Conservation (phyloP, 1,140 invertebrate species). For the Sitophilus oryzae region DNA sequence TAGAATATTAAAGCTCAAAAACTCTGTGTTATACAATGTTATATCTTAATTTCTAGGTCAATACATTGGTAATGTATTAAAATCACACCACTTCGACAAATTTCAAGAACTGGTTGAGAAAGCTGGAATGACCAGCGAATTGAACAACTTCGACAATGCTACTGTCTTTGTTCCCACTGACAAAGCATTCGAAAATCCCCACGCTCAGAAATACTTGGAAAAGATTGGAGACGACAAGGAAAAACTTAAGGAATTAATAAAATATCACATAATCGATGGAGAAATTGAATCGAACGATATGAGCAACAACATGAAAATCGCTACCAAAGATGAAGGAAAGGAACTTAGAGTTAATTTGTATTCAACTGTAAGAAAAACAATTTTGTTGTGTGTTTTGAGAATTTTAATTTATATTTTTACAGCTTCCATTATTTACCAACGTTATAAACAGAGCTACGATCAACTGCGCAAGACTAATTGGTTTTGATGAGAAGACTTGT, state of each 20-base stretch:
- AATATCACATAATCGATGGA: conserved; percentile 52
- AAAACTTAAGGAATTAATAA: conserved; percentile 50
- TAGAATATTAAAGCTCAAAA: too few relatives aligned
- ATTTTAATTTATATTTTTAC: conserved; percentile 19
- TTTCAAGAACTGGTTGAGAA: conserved; percentile 48
- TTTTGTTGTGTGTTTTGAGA: not conserved
- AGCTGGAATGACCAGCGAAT: conserved; percentile 52
- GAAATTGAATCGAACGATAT: conserved; percentile 49
- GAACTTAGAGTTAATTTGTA: conserved; percentile 54
- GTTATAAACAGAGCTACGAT: conserved; percentile 45
- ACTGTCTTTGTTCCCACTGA: conserved; percentile 61
- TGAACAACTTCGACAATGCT: conserved; percentile 52
- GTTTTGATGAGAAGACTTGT: conserved; percentile 56
- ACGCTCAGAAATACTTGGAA: conserved; percentile 42
- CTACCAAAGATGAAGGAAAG: conserved; percentile 44
- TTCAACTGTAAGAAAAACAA: conserved; percentile 44
- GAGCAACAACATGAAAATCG: conserved; percentile 47
- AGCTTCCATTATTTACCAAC: conserved; percentile 49
- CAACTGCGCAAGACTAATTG: conserved; percentile 56
- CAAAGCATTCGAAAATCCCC: conserved; percentile 50
- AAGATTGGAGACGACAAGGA: conserved; percentile 44
- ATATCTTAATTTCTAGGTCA: conserved; percentile 39
- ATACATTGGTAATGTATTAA: conserved; percentile 44
- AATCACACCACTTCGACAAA: conserved; percentile 47
- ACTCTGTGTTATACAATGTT: too few relatives aligned